phyloP scores from a whole-genome alignment of 2,113 vertebrate genomes.

The human (Homo sapiens) region DNA sequence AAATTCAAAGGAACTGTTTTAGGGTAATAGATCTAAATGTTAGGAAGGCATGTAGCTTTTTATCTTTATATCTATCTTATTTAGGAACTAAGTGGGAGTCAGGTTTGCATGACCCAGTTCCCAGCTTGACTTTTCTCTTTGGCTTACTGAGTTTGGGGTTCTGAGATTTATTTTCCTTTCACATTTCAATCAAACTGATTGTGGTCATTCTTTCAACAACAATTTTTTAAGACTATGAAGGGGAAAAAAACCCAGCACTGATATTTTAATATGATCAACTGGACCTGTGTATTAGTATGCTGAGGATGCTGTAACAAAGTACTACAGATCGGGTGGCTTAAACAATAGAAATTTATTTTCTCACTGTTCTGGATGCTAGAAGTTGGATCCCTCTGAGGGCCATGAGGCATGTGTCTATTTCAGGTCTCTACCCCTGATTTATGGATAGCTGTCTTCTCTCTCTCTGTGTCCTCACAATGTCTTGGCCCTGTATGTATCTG shows the following conservation, averaged over 20 bases:
- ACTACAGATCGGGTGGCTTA: neutral
- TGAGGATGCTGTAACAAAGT: neutral
- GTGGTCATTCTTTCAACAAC: neutral
- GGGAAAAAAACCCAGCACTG: neutral
- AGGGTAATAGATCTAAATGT: too few relatives aligned
- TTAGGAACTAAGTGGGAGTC: too few relatives aligned
- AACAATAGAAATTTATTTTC: neutral
- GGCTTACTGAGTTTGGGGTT: too few relatives aligned
- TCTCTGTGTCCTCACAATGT: neutral
- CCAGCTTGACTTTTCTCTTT: too few relatives aligned
- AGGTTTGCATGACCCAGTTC: too few relatives aligned
- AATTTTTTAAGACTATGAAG: neutral
- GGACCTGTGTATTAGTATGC: neutral
- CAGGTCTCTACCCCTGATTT: neutral
- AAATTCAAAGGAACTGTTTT: too few relatives aligned
- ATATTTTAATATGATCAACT: neutral
- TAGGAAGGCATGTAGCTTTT: too few relatives aligned
- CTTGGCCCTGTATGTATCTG: neutral
- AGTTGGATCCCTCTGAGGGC: neutral
- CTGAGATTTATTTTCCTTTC: too few relatives aligned
- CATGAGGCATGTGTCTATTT: neutral
- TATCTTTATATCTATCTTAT: too few relatives aligned
- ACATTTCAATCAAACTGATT: neutral
- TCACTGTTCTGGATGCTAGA: neutral
- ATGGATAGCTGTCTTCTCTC: neutral